Evolutionary conservation across 1,140 invertebrate genomes (phyloP), one percentile per base, ranked within the genome.

Genomic region (Acromyrmex echinatior): DNA sequence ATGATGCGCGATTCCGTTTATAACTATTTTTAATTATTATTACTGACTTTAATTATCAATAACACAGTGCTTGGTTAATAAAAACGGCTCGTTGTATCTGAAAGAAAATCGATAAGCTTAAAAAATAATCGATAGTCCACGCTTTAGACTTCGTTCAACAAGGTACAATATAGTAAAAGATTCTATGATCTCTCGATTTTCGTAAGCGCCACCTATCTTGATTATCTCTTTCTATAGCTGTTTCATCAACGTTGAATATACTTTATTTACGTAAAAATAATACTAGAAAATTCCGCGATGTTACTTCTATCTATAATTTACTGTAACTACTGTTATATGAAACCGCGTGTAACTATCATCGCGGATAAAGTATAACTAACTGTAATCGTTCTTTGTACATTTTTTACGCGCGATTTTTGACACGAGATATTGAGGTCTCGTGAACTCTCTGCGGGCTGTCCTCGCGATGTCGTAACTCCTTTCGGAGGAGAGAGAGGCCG

Each of bases 401-500:
- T 53, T 39, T 62, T 58, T 7, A 28, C 25, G 39, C 45, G 77
- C 53, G 65, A 81, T 62, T 21, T 21, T 21, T 76, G 71, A 71
- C 53, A 87, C 74, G 65, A 73, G 88, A 86, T 49, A 82, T 25
- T 62, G 49, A 35, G 35, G 1, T 87, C 74, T 86, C 68, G 80
- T 80, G 53, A 86, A 84, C 60, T 86, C 62, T 58, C 78, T 86
- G 68, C 63, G 66, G 76, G 49, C 76, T 66, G 84, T 84, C 70
- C 79, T 84, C 70, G 80, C 79, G 68, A 84, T 58, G 85, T 86
- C 70, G 73, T 89, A 89, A 45, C 87, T 74, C 87, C 87, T 92
- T 88, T 88, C 70, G 80, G 88, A 92, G 92, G 92, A 93, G 93
- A 93, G 92, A 93, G 93, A 92, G 88, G 92, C 78, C 80, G 89